A percentile compares a stretch with the other conserved stretches of the same genome.
phyloP scores from a whole-genome alignment of 2,797 vertebrate species.

The Gadopsis bispinosus region DNA sequence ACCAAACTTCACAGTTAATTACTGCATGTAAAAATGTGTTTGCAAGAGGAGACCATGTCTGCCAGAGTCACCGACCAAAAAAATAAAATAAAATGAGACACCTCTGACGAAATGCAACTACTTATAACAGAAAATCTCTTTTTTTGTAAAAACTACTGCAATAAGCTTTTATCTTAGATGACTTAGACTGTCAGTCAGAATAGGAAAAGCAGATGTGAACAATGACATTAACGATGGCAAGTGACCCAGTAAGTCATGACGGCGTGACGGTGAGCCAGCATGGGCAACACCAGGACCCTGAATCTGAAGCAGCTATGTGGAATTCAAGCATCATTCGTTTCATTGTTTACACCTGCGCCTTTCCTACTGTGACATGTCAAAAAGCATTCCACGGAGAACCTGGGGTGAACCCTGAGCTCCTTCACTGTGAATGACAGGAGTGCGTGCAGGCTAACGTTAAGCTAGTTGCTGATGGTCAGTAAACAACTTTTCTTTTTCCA shows the following conservation, averaged over 20 bases:
- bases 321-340: slow-evolving; percentile 4
- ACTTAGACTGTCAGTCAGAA: background rate
- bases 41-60: background rate
- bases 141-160: background rate
- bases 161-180: background rate
- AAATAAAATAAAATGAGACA: background rate
- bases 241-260: background rate
- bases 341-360: slow-evolving; percentile 5
- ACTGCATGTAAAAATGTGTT: background rate
- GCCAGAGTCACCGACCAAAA: background rate
- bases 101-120: background rate
- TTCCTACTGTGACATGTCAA: background rate
- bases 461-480: background rate
- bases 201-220: background rate
- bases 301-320: slow-evolving; percentile 2
- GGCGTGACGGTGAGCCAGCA: background rate
- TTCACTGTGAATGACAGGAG: background rate
- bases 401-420: background rate
- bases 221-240: background rate
- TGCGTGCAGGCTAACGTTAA: background rate
- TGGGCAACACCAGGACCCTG: background rate
- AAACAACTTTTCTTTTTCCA: background rate
- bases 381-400: background rate
- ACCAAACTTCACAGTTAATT: background rate
- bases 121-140: background rate